Base-by-base conservation (phyloP, 2,797 vertebrate species). In the Sparus aurata region DNA sequence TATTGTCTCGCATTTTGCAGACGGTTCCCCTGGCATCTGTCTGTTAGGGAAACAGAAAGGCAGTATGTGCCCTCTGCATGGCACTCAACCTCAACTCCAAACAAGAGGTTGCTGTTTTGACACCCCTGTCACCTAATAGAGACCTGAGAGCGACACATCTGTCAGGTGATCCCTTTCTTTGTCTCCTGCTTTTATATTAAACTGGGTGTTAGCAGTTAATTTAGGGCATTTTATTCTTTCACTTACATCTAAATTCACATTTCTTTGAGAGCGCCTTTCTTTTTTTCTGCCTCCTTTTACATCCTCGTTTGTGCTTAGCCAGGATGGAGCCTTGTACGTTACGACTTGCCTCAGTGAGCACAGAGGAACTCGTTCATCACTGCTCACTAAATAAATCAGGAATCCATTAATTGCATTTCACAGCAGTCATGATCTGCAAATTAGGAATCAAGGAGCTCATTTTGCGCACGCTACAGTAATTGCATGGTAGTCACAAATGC, bases 381-480 rank as follows among this genome's bases (percentile, higher is more conserved):
- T 55, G 78, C 85, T 78, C 71, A 86, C 86, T 91, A 89, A 90
- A 91, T 92, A 89, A 93, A 91, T 91, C 85, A 89, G 82, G 75
- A 80, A 87, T 74, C 79, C 76, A 92, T 92, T 93, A 89, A 91
- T 92, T 91, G 85, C 77, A 83, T 91, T 90, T 90, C 87, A 87
- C 87, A 85, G 86, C 82, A 91, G 84, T 92, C 79, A 67, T 87
- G 80, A 92, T 88, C 84, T 83, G 50, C 72, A 79, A 87, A 92
- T 93, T 85, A 89, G 73, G 65, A 91, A 84, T 83, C 73, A 80
- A 82, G 68, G 61, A 73, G 69, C 76, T 90, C 66, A 76, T 90
- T 92, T 83, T 75, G 77, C 73, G 69, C 64, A 75, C 50, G 49
- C 55, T 45, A 18, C 49, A 85, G 46, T 83, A 82, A 86, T 80